These are phyloP conservation scores for Pelagia noctiluca DNA, from an alignment of 30 jellyfish, hydroid and myxozoan genomes.

Conservation along the genomic window DNA sequence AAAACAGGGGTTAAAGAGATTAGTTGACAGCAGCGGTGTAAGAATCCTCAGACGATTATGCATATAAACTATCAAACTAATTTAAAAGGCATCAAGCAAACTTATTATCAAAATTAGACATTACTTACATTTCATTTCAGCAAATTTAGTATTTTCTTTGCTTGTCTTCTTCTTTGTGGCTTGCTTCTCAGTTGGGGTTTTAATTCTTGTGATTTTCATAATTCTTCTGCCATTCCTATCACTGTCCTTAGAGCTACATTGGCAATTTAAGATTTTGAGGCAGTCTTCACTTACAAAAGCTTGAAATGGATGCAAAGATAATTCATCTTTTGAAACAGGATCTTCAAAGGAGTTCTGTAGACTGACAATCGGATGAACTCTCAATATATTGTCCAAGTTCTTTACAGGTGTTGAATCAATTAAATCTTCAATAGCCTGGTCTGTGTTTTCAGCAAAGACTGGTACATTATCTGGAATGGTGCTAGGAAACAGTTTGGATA, in stretches of 20 bases:
- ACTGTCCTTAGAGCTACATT: background rate
- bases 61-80: too few species aligned
- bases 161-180: slow-evolving; percentile 16
- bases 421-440: too few species aligned
- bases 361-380: slow-evolving; percentile 38
- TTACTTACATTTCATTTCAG: slow-evolving; percentile 13
- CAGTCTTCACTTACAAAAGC: slow-evolving; percentile 1
- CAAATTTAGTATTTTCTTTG: background rate
- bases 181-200: slow-evolving; percentile 46
- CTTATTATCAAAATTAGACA: too few species aligned
- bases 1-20: too few species aligned
- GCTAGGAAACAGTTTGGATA: too few species aligned
- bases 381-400: slow-evolving; percentile 22
- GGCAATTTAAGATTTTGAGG: background rate
- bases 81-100: too few species aligned
- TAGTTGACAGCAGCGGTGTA: too few species aligned
- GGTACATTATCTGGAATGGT: background rate
- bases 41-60: too few species aligned
- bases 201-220: slow-evolving; percentile 8
- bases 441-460: background rate
- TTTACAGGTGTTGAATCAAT: background rate
- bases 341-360: background rate
- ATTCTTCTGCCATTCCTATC: background rate
- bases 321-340: background rate
- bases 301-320: slow-evolving; percentile 14